These are phyloP conservation scores for Mola mola DNA, from an alignment of 2,113 vertebrate species.

Conservation along the genomic window DNA sequence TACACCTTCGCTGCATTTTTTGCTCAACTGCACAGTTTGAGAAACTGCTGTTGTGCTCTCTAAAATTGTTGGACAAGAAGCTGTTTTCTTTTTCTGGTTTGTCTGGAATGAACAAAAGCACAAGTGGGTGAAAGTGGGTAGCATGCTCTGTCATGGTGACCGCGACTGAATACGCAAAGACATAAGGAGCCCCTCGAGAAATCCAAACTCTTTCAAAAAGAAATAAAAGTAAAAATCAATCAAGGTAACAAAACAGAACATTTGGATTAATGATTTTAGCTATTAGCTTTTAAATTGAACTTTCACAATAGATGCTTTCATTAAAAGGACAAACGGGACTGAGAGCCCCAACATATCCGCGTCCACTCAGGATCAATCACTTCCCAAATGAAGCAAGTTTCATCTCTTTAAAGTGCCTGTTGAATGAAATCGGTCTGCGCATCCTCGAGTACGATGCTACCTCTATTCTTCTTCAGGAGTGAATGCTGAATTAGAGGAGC, in stretches of 20 bases:
- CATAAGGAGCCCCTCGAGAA: neutral
- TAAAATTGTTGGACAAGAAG: neutral
- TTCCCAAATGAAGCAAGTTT: conserved; percentile 52
- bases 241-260: neutral
- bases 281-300: conserved; percentile 4
- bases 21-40: neutral
- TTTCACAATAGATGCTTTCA: conserved; percentile 7
- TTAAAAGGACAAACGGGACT: conserved; percentile 28
- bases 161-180: neutral
- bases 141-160: neutral
- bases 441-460: conserved; percentile 53
- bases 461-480: conserved; percentile 53
- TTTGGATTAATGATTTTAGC: neutral
- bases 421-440: conserved; percentile 66
- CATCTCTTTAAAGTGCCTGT: conserved; percentile 58
- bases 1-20: conserved; percentile 12
- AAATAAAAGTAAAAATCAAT: neutral
- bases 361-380: conserved; percentile 51
- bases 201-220: neutral
- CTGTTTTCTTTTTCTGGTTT: neutral
- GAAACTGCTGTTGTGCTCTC: neutral
- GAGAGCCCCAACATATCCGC: neutral
- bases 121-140: neutral
- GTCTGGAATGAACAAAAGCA: conserved; percentile 6
- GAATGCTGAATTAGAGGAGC: conserved; percentile 64